Evolutionary conservation across 2,888 invertebrate species (phyloP).

Genomic region (Muscina levida): DNA sequence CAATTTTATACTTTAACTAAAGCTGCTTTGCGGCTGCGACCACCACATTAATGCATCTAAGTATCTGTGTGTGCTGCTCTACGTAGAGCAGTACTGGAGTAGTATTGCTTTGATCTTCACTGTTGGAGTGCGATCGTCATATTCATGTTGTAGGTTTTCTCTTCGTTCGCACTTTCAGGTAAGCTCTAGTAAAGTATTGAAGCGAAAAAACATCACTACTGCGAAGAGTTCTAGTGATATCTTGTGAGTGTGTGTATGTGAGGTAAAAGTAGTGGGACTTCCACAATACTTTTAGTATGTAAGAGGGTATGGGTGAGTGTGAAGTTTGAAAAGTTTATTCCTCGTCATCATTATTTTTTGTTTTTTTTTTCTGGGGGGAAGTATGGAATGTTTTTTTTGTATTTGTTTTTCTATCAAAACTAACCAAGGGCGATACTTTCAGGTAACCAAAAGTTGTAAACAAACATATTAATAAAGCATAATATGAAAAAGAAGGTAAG

Average conservation of each 20-base stretch:
- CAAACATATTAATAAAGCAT: conserved; percentile 61
- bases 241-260: neutral
- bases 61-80: no score
- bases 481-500: conserved; percentile 46
- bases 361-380: no score
- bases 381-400: no score
- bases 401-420: no score
- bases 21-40: no score
- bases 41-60: no score
- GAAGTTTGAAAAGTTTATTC: neutral
- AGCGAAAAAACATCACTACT: conserved; percentile 46
- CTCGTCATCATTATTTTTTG: neutral
- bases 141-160: neutral
- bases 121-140: neutral
- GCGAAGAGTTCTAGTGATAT: conserved; percentile 48
- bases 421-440: neutral
- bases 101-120: no score
- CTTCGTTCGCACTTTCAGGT: conserved; percentile 13
- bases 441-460: conserved; percentile 49
- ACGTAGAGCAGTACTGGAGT: no score
- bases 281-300: neutral
- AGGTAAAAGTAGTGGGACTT: neutral
- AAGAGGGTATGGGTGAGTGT: neutral
- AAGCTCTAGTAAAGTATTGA: conserved; percentile 2
- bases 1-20: no score